phyloP scores from a whole-genome alignment of 2,797 vertebrate genomes.

The Atherinosoma microstoma region DNA sequence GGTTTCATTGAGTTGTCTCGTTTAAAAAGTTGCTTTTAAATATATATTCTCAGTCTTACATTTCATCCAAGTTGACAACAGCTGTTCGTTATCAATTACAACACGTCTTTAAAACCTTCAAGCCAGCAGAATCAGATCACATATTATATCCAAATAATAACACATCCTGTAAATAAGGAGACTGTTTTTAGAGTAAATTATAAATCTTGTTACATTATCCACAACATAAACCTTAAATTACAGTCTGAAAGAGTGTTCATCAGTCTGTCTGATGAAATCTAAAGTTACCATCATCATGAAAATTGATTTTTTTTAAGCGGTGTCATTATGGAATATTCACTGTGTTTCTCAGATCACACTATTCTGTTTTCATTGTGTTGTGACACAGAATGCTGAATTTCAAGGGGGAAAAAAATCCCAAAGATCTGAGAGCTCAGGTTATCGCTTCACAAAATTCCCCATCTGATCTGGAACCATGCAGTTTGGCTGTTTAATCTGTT shows the following conservation, averaged over 20 bases:
- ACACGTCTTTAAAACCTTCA: not conserved
- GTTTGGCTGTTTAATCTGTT: slow-evolving; percentile 44
- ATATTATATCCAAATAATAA: not conserved
- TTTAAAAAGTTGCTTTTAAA: not conserved
- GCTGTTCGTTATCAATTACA: not conserved
- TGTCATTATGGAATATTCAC: not conserved
- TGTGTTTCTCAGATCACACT: not conserved
- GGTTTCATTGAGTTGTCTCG: not conserved
- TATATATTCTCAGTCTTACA: not conserved
- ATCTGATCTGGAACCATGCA: slow-evolving; percentile 41
- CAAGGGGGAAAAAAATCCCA: not conserved
- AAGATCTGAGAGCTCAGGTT: not conserved
- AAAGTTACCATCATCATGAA: not conserved
- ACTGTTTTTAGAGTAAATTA: not conserved
- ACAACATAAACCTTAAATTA: not conserved
- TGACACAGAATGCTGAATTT: not conserved
- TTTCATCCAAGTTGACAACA: not conserved
- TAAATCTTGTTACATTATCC: not conserved
- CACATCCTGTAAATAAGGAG: not conserved
- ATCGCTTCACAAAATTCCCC: slow-evolving; percentile 11
- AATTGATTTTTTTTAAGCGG: not conserved
- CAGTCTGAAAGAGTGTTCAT: not conserved
- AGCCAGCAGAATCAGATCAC: not conserved
- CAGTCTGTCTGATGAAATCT: not conserved
- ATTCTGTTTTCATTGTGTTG: not conserved